Conservation (phyloP, 2,888 invertebrate species). For the Agrenia bidenticulata region DNA sequence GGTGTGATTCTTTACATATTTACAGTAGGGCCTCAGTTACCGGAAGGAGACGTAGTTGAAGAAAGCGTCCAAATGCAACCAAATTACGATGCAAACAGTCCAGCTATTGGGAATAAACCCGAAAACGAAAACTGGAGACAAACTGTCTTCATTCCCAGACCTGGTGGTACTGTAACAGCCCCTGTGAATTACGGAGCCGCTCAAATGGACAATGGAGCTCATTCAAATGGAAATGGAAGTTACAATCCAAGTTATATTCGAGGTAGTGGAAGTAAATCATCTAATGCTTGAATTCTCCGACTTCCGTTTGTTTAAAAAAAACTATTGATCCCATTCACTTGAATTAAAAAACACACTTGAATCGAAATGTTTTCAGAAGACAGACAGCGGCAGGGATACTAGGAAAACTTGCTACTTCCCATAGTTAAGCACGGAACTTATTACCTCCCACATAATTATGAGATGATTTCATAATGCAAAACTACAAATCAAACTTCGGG, state of each 20-base stretch:
- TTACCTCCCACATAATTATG: too few relatives aligned
- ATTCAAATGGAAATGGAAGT: conserved; percentile 14
- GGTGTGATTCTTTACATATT: conserved; percentile 44
- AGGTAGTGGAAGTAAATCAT: conserved; percentile 7
- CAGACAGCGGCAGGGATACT: neutral
- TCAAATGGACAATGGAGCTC: neutral
- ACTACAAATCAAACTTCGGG: too few relatives aligned
- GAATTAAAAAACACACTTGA: too few relatives aligned
- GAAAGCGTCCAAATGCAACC: conserved; percentile 10
- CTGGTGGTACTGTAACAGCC: neutral
- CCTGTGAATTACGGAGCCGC: neutral
- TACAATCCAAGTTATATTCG: conserved; percentile 16
- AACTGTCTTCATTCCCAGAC: conserved; percentile 31
- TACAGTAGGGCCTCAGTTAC: conserved; percentile 24
- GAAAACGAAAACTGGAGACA: conserved; percentile 39
- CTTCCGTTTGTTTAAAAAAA: too few relatives aligned
- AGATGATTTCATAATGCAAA: too few relatives aligned
- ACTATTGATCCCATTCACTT: too few relatives aligned
- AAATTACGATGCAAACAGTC: neutral
- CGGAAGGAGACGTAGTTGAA: conserved; percentile 28
- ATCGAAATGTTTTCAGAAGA: conserved; percentile 9
- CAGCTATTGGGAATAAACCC: too few relatives aligned
- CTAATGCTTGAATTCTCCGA: too few relatives aligned
- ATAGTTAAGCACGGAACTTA: neutral
- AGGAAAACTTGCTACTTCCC: neutral